Evolutionary conservation across 2,888 invertebrate genomes (phyloP).

Genomic region (Scrobipalpa costella): DNA sequence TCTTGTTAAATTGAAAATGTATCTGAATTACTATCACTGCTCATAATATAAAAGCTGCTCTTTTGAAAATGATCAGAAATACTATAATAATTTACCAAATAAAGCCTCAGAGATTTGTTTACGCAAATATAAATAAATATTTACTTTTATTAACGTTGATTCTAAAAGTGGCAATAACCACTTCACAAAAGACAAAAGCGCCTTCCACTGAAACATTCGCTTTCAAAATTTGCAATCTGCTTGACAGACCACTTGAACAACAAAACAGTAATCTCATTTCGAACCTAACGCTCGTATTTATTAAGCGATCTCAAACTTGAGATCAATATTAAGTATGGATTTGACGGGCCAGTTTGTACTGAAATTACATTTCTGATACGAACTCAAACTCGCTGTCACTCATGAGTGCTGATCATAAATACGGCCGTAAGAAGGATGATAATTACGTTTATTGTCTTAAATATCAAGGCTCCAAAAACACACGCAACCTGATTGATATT

Average conservation of each 20-base stretch:
- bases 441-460: slow-evolving; percentile 34
- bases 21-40: no score
- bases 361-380: no score
- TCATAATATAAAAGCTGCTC: no score
- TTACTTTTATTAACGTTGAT: not conserved
- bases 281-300: not conserved
- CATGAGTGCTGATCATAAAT: no score
- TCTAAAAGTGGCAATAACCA: not conserved
- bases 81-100: no score
- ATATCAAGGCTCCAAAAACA: slow-evolving; percentile 34
- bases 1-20: not conserved
- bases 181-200: not conserved
- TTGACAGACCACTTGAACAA: slow-evolving; percentile 11
- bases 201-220: not conserved
- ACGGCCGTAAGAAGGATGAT: slow-evolving; percentile 17
- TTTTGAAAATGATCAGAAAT: no score
- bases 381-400: no score
- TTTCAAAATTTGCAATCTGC: slow-evolving; percentile 13
- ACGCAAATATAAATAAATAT: not conserved
- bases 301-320: not conserved
- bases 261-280: slow-evolving; percentile 14
- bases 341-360: no score
- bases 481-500: slow-evolving; percentile 69
- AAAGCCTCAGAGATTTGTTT: no score
- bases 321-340: no score